These are phyloP conservation scores for Labeo catla DNA, from an alignment of 2,113 vertebrate genomes.

Conservation along the genomic window DNA sequence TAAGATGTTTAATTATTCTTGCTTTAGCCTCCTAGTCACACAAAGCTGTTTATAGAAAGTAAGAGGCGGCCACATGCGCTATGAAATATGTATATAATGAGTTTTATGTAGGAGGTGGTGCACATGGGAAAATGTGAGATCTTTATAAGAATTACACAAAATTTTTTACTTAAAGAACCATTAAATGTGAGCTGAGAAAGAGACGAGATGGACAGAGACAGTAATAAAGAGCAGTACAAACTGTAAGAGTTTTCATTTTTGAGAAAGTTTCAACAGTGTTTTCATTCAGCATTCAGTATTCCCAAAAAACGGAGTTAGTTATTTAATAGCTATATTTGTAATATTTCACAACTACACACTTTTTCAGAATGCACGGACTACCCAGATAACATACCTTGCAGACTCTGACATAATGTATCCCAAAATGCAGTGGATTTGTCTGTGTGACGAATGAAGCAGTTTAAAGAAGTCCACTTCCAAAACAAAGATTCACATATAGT, in stretches of 20 bases:
- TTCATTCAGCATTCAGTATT: background rate
- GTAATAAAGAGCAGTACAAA: background rate
- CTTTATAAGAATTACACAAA: slow-evolving; percentile 2
- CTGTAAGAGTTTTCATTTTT: background rate
- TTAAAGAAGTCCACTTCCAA: no score
- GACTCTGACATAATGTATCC: background rate
- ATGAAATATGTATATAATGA: slow-evolving; percentile 25
- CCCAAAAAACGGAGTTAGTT: background rate
- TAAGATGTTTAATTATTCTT: slow-evolving; percentile 12
- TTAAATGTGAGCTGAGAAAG: background rate
- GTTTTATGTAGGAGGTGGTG: slow-evolving; percentile 46
- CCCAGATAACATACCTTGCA: background rate
- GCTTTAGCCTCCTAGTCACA: background rate
- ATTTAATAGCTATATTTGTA: background rate
- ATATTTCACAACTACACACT: background rate
- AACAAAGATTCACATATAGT: no score
- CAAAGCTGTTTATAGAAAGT: slow-evolving; percentile 42
- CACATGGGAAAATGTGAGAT: slow-evolving; percentile 35
- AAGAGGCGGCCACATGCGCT: slow-evolving; percentile 19
- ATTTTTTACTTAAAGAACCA: background rate
- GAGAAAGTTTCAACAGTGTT: background rate
- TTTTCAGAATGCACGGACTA: no score
- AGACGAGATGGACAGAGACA: background rate
- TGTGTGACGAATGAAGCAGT: background rate
- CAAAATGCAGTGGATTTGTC: background rate